Evolutionary conservation across 2,888 invertebrate genomes (phyloP), one percentile per base, ranked within the genome.

Genomic region (Thereva unica): DNA sequence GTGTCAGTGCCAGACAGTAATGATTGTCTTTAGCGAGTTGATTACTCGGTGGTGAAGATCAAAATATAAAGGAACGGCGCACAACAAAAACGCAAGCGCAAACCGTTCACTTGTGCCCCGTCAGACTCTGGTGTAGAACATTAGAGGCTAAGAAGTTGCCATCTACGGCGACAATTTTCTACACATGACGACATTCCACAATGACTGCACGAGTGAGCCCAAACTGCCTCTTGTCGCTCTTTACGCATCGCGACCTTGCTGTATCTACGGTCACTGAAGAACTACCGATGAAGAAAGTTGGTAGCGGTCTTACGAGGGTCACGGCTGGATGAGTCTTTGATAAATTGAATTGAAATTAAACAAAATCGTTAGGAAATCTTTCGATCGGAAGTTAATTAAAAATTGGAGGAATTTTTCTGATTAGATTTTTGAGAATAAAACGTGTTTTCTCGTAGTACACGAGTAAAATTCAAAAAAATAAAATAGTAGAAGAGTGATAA

Each of bases 131-230:
- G 10, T 38, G 37, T 10, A 53, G 10, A 23, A 10, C 23, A 23
- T 23, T 23, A 23, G 23, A 23, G 2, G 23, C 23, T 23, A 23
- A 23, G 23, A 23, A 23, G 23, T 23, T 23, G 2, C 23, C 23
- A 23, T 23, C 23, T 23, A 56, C 42, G 42, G 37, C 56, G 44
- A 40, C 42, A 41, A 56, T 56, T 56, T 56, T 56, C 38, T 37
- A 56, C 56, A 56, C 56, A 56, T 56, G 56, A 56, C 34, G 44
- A 56, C 56, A 56, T 56, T 56, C 42, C 42, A 35, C 44, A 56
- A 56, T 56, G 6, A 37, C 5, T 34, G 44, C 56, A 37, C 23
- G 23, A 23, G 23, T 23, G 23, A 23, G 23, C 23, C 23, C 23
- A 47, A 6, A 47, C n/a, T 5, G 12, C n/a, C 5, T 10, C 2